A percentile compares a stretch with the other conserved stretches of the same genome.
These are phyloP conservation scores for Leucopsar rothschildi DNA, from an alignment of 2,113 vertebrate species.

Conservation along the genomic window DNA sequence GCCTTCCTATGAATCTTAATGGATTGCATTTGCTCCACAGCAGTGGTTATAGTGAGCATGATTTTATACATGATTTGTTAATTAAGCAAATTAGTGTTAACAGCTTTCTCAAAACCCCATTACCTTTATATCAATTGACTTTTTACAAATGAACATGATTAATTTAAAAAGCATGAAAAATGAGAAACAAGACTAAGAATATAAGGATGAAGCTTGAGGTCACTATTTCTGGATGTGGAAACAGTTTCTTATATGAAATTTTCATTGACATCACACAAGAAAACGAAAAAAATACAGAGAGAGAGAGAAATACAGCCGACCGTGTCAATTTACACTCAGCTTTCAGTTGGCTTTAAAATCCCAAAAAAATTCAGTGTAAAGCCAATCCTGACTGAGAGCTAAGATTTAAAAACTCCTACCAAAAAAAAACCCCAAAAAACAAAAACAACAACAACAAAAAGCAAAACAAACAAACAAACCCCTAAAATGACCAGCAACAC, in stretches of 20 bases:
- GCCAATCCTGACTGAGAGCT: neutral
- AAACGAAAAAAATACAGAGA: neutral
- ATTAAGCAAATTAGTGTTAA: slow-evolving; percentile 66
- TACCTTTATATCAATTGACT: slow-evolving; percentile 59
- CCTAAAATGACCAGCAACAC: neutral
- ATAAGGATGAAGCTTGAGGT: slow-evolving; percentile 5
- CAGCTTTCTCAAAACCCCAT: slow-evolving; percentile 51
- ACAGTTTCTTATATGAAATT: neutral
- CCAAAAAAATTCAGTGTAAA: neutral
- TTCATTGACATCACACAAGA: neutral
- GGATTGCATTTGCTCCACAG: slow-evolving; percentile 3
- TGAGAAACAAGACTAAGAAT: slow-evolving; percentile 6
- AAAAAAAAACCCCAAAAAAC: neutral
- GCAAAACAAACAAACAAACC: too few relatives aligned
- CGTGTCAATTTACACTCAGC: neutral
- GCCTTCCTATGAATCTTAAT: slow-evolving; percentile 40
- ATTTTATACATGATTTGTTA: slow-evolving; percentile 62
- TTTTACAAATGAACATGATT: slow-evolving; percentile 46
- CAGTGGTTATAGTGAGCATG: slow-evolving; percentile 37
- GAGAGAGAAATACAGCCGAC: accelerated
- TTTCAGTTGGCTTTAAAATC: neutral
- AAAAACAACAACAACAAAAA: too few relatives aligned
- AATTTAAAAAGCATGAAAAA: slow-evolving; percentile 52
- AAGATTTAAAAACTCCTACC: neutral
- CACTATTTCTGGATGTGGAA: neutral